phyloP scores from a whole-genome alignment of 2,888 invertebrate genomes.

The Serripes groenlandicus region DNA sequence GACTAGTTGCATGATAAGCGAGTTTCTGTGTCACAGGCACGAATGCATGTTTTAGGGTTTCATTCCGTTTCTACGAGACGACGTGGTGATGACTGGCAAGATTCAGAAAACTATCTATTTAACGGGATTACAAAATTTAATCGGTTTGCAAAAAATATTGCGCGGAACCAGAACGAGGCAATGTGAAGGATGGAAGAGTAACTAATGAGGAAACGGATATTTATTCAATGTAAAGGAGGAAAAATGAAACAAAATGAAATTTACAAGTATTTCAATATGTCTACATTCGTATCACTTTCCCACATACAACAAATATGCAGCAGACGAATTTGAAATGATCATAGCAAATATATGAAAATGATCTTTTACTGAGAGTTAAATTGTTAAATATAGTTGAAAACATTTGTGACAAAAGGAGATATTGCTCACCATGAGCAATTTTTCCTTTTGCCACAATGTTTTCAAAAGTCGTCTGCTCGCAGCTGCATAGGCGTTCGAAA shows the following conservation, averaged over 20 bases:
- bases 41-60: not conserved
- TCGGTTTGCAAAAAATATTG: not conserved
- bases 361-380: not conserved
- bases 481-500: not conserved
- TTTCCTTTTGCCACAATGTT: not conserved
- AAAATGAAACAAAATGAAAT: not conserved
- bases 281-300: too few relatives aligned
- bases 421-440: not conserved
- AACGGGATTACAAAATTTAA: not conserved
- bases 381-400: not conserved
- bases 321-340: not conserved
- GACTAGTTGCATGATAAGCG: conserved; percentile 91
- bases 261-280: too few relatives aligned
- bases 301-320: not conserved
- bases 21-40: not conserved
- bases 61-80: not conserved
- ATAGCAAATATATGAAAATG: not conserved
- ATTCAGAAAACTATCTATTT: not conserved
- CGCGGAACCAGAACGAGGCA: conserved; percentile 46
- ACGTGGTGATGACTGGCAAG: not conserved
- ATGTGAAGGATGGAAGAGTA: conserved; percentile 6
- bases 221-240: not conserved
- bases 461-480: too few relatives aligned
- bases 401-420: not conserved
- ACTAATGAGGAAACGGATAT: not conserved